Evolutionary conservation across 1,140 invertebrate genomes (phyloP).

Genomic region (Himalopsyche phryganea): DNA sequence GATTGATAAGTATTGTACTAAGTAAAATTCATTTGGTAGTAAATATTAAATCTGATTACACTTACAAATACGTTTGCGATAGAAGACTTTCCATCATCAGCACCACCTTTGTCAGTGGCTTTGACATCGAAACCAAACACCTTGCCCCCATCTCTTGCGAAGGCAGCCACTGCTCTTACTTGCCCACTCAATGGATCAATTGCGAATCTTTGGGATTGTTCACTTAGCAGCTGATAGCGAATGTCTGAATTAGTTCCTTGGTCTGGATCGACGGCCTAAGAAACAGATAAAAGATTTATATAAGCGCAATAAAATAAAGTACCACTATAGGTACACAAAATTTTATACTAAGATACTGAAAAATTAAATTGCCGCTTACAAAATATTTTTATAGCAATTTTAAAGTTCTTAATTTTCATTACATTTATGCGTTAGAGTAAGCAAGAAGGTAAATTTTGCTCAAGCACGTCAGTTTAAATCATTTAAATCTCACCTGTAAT

Average conservation of each 20-base stretch:
- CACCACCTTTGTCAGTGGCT: conserved; percentile 73
- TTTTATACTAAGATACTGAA: no score
- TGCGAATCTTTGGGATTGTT: conserved; percentile 64
- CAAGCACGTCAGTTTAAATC: no score
- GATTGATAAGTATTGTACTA: no score
- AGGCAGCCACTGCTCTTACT: conserved; percentile 66
- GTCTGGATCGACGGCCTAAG: conserved; percentile 70
- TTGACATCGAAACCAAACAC: conserved; percentile 86
- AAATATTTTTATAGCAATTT: no score
- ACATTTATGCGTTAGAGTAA: no score
- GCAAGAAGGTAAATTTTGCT: no score
- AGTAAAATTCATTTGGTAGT: no score
- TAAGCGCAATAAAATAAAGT: no score
- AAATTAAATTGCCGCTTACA: not conserved
- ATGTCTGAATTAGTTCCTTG: conserved; percentile 73
- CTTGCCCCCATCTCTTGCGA: conserved; percentile 63
- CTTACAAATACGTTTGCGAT: conserved; percentile 82
- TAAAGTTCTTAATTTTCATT: no score
- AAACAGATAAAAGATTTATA: conserved; percentile 18
- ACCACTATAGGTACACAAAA: no score
- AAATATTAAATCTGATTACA: no score
- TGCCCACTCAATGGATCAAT: conserved; percentile 72
- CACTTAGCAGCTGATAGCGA: conserved; percentile 73
- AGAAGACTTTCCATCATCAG: conserved; percentile 72
- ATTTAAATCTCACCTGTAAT: conserved; percentile 60